These are phyloP conservation scores for Piprites chloris DNA, from an alignment of 2,113 vertebrate species.

Conservation along the genomic window DNA sequence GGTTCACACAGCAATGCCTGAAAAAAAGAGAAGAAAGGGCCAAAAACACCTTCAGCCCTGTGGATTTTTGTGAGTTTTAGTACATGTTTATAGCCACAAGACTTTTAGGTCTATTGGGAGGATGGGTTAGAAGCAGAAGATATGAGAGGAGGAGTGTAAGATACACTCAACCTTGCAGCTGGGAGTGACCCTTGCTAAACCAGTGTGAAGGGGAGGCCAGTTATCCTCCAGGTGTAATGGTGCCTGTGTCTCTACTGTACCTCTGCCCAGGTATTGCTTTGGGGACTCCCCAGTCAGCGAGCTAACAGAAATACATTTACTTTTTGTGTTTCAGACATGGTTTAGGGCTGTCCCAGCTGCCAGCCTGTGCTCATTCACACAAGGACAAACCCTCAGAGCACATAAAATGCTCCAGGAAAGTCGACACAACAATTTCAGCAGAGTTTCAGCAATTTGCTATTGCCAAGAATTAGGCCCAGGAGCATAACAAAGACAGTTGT, in stretches of 20 bases:
- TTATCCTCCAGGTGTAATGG: neutral
- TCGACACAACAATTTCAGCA: neutral
- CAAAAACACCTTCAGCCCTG: neutral
- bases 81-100: neutral
- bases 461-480: neutral
- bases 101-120: neutral
- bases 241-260: rapidly evolving
- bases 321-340: rapidly evolving
- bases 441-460: neutral
- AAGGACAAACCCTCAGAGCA: neutral
- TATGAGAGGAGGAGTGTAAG: neutral
- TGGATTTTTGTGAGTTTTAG: neutral
- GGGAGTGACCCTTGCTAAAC: neutral
- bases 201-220: neutral
- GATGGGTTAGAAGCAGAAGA: neutral
- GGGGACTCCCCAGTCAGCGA: rapidly evolving
- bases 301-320: neutral
- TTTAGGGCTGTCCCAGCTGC: neutral
- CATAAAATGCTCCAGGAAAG: neutral
- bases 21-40: neutral
- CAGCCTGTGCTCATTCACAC: rapidly evolving
- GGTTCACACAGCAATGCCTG: neutral
- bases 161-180: neutral
- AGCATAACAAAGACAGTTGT: neutral
- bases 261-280: neutral